Base-by-base conservation (phyloP, 2,888 invertebrate species). In the Acanthosoma haemorrhoidale region DNA sequence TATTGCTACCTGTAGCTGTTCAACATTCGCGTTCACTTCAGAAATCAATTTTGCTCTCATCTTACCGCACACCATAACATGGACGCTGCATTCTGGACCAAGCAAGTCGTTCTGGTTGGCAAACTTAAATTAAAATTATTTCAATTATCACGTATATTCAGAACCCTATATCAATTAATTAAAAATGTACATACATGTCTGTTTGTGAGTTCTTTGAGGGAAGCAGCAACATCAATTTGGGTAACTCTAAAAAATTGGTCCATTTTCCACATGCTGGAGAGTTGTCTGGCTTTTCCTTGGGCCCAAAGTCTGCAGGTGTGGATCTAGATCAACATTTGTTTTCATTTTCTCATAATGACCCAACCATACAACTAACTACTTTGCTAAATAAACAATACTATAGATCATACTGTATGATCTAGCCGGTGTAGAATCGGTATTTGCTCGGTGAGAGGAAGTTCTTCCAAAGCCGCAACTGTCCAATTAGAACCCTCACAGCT, bases 281-380 rank as follows among this genome's bases (percentile, higher is more conserved):
- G 81, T 68, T 87, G 83, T 71, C 89, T 87, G 0, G 89, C 87
- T 78, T 89, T 88, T 18, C 87, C 86, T 58, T 87, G 81, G 41
- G 89, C 88, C 92, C 92, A 92, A 6, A 91, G 81, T 36, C 91
- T 84, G 78, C 88, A 88, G 0, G 89, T 89, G 78, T 92, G 92
- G 41, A 91, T 85, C 0, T 73, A 39, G 32, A 32, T 32, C 32
- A 32, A 32, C 5, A 32, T 9, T 32, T 32, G 32, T 32, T 32
- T 32, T 32, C 9, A n/a, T n/a, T 32, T 32, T 32, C 4, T 32
- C 5, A 6, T 32, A 32, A 32, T 32, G 9, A 32, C 4, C 9
- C 5, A 9, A 32, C 5, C 9, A 32, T 32, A 32, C 4, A n/a
- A n/a, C n/a, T n/a, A n/a, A n/a, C n/a, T n/a, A n/a, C n/a, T n/a